Conservation (phyloP, 2,888 invertebrate genomes). For the Hydrotaea cyrtoneurina region DNA sequence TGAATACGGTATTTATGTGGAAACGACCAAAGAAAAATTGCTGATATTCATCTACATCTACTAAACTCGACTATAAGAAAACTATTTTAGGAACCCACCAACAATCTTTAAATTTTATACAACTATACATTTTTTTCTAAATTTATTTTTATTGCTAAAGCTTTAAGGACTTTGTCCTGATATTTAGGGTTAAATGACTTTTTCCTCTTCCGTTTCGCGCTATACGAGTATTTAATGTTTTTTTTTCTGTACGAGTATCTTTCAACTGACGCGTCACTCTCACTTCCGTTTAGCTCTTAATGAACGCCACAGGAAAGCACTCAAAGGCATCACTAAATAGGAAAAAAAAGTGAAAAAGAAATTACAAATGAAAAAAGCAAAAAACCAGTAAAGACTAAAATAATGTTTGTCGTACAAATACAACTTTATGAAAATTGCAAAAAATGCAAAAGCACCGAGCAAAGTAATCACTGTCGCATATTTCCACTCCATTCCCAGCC, state of each 20-base stretch:
- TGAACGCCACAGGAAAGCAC: slow-evolving; percentile 64
- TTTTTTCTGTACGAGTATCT: background rate
- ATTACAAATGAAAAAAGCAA: slow-evolving; percentile 25
- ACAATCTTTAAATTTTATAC: too few relatives aligned
- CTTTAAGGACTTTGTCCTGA: too few relatives aligned
- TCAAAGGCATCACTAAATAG: slow-evolving; percentile 54
- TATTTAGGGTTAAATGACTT: slow-evolving; percentile 2
- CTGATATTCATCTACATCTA: too few relatives aligned
- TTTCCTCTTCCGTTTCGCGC: background rate
- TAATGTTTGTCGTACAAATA: slow-evolving; percentile 32
- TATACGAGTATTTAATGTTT: background rate
- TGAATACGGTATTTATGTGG: too few relatives aligned
- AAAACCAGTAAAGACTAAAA: slow-evolving; percentile 2
- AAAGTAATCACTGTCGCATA: slow-evolving; percentile 47
- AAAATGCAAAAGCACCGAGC: slow-evolving; percentile 21
- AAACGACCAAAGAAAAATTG: too few relatives aligned
- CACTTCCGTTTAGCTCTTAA: slow-evolving; percentile 59
- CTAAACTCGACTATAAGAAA: too few relatives aligned
- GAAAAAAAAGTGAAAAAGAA: slow-evolving; percentile 32
- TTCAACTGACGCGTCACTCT: slow-evolving; percentile 54
- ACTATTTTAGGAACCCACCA: too few relatives aligned
- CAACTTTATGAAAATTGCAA: slow-evolving; percentile 24
- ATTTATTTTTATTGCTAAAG: too few relatives aligned
- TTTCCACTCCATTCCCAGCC: slow-evolving; percentile 3
- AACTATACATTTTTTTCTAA: too few relatives aligned